A percentile compares a stretch with the other conserved stretches of the same genome.
Conservation (phyloP, 2,888 invertebrate genomes). For the Urechis unicinctus region DNA sequence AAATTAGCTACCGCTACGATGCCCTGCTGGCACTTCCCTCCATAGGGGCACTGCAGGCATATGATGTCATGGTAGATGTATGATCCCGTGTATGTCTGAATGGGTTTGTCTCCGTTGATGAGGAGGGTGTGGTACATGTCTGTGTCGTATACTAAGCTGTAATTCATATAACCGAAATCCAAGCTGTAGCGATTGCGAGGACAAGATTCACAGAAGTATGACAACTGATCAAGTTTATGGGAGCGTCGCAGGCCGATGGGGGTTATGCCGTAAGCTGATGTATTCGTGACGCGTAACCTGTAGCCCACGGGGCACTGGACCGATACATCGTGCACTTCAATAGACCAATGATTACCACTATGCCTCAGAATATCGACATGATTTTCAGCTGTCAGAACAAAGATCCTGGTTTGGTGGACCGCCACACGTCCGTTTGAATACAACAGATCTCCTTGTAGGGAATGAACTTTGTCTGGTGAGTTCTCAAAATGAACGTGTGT, state of each 20-base stretch:
- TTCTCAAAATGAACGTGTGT: slow-evolving; percentile 11
- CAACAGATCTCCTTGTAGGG: slow-evolving; percentile 18
- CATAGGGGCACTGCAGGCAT: slow-evolving; percentile 22
- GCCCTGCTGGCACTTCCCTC: slow-evolving; percentile 18
- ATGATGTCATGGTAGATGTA: slow-evolving; percentile 22
- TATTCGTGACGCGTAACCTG: slow-evolving; percentile 20
- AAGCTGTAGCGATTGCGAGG: slow-evolving; percentile 21
- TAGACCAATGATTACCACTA: slow-evolving; percentile 25
- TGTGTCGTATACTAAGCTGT: slow-evolving; percentile 12
- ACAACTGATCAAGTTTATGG: slow-evolving; percentile 22
- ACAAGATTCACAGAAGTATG: slow-evolving; percentile 24
- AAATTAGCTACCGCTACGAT: slow-evolving; percentile 23
- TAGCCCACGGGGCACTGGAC: slow-evolving; percentile 23
- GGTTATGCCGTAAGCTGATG: slow-evolving; percentile 21
- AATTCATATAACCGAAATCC: slow-evolving; percentile 19
- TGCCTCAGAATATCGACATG: slow-evolving; percentile 21
- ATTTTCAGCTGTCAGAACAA: slow-evolving; percentile 14
- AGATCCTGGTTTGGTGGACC: slow-evolving; percentile 10
- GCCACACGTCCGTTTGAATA: slow-evolving; percentile 19
- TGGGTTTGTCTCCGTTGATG: slow-evolving; percentile 20
- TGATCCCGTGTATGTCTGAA: slow-evolving; percentile 14
- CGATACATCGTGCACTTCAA: slow-evolving; percentile 18
- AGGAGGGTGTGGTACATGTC: slow-evolving; percentile 20
- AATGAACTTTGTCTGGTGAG: slow-evolving; percentile 11
- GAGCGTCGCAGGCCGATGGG: slow-evolving; percentile 16